Conservation (phyloP, 2,113 vertebrate genomes). For the Pseudolaguvia tuberculata region DNA sequence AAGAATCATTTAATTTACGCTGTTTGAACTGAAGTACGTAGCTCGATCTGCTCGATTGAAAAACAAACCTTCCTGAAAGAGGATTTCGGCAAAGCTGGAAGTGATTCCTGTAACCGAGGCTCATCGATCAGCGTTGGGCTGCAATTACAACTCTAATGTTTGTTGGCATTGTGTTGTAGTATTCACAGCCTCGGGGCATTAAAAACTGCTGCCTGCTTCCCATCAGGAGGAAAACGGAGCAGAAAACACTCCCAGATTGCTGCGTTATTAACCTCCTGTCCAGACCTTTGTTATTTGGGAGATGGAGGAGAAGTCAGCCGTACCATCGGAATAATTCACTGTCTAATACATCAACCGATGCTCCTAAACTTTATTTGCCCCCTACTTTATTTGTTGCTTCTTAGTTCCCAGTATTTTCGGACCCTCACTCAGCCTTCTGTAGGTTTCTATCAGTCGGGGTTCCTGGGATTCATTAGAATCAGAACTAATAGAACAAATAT, state of each 20-base stretch:
- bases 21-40: neutral
- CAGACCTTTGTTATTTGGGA: conserved; percentile 26
- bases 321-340: neutral
- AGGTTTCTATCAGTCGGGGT: neutral
- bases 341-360: neutral
- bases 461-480: too few relatives aligned
- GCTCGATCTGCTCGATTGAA: conserved; percentile 8
- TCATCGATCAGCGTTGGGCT: conserved; percentile 46
- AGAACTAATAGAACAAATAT: too few relatives aligned
- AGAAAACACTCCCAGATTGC: conserved; percentile 37
- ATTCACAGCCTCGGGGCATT: conserved; percentile 26
- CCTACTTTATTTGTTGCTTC: too few relatives aligned
- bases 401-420: neutral
- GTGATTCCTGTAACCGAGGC: conserved; percentile 39
- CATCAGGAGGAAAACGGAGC: conserved; percentile 21
- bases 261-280: conserved; percentile 16
- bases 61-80: conserved; percentile 12
- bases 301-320: conserved; percentile 8
- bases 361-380: neutral
- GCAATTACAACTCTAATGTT: conserved; percentile 44
- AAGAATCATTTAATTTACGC: conserved; percentile 6
- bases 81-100: conserved; percentile 34
- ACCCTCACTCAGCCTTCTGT: neutral
- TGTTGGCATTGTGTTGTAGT: conserved; percentile 41
- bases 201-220: conserved; percentile 8